Conservation (phyloP, 2,888 invertebrate species). For the Reticulitermes lucifugus region DNA sequence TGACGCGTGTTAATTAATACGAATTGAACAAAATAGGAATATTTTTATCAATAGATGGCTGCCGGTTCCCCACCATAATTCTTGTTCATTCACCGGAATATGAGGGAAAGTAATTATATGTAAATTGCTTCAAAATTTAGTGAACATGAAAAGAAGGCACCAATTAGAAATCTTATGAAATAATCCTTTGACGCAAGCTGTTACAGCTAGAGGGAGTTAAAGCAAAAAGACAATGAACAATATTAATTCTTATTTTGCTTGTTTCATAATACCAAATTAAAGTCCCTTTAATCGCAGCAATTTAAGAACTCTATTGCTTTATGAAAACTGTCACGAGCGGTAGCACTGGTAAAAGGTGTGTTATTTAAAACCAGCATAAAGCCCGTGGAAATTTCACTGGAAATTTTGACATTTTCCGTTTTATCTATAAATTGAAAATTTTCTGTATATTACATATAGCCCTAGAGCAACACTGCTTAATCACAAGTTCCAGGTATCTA, state of each 20-base stretch:
- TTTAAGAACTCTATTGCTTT: background rate
- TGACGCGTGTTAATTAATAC: background rate
- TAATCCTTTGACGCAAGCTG: background rate
- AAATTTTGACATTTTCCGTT: too few species aligned
- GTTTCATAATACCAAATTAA: background rate
- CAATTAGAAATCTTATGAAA: background rate
- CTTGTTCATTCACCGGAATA: background rate
- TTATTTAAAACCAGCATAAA: too few species aligned
- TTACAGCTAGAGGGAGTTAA: background rate
- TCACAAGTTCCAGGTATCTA: too few species aligned
- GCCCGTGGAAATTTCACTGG: too few species aligned
- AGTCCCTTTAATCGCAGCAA: background rate
- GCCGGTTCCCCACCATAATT: background rate
- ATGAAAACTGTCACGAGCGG: background rate
- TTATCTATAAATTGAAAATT: too few species aligned
- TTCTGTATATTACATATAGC: too few species aligned
- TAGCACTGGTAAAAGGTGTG: too few species aligned
- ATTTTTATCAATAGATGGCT: background rate
- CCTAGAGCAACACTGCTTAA: too few species aligned
- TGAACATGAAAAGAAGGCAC: background rate
- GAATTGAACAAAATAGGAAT: background rate
- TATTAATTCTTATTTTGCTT: background rate
- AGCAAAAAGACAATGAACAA: background rate
- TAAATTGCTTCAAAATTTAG: background rate
- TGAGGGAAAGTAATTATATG: background rate